phyloP scores from a whole-genome alignment of 2,888 invertebrate genomes.

The Electrophaes corylata region DNA sequence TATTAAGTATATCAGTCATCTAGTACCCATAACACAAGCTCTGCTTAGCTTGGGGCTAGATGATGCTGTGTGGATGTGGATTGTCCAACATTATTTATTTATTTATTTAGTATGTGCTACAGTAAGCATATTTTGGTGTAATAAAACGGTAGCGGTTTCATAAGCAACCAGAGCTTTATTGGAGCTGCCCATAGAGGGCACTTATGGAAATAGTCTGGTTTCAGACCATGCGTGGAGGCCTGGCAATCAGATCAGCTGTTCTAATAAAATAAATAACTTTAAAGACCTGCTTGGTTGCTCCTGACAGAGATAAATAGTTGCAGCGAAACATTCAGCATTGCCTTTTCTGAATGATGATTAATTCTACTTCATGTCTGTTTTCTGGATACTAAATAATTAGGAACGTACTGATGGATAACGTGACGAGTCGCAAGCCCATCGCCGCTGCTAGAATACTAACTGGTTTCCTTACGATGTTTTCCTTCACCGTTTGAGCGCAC shows the following conservation, averaged over 20 bases:
- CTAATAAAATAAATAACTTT: conserved; percentile 14
- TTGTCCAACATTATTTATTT: too few relatives aligned
- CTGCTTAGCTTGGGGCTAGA: too few relatives aligned
- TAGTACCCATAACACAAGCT: too few relatives aligned
- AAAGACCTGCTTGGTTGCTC: conserved; percentile 4
- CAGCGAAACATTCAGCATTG: background rate
- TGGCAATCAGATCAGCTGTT: conserved; percentile 20
- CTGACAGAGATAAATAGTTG: background rate
- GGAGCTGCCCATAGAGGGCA: conserved; percentile 4
- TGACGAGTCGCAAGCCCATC: too few relatives aligned
- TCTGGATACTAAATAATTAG: background rate
- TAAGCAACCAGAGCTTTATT: background rate
- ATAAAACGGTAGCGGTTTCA: background rate
- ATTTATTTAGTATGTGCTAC: too few relatives aligned
- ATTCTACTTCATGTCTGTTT: background rate
- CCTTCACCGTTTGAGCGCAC: too few relatives aligned
- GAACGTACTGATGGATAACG: too few relatives aligned
- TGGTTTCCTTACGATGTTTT: too few relatives aligned
- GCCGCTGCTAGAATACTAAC: too few relatives aligned
- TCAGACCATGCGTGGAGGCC: conserved; percentile 6
- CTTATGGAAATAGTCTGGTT: conserved; percentile 22
- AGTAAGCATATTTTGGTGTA: background rate
- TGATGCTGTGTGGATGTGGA: too few relatives aligned
- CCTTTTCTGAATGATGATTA: background rate
- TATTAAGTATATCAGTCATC: too few relatives aligned